Conservation (phyloP, 2,888 invertebrate species). For the Ptilodon capucinus region DNA sequence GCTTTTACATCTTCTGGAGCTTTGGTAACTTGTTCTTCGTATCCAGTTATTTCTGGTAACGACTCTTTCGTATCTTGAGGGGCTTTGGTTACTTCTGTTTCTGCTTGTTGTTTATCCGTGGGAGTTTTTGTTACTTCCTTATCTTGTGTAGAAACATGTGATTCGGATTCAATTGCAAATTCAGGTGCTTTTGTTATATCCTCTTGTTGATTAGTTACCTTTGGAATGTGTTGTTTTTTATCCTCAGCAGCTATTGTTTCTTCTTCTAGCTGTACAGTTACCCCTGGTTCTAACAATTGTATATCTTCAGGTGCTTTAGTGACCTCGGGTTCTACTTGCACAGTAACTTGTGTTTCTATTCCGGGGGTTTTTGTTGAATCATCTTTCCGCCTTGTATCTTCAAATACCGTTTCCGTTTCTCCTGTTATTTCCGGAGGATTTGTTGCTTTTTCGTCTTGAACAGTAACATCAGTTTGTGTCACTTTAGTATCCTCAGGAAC, state of each 20-base stretch:
- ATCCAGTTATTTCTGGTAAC: neutral
- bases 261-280: neutral
- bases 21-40: constrained; percentile 2
- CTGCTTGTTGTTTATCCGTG: neutral
- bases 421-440: neutral
- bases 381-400: neutral
- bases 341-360: neutral
- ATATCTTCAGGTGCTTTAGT: neutral
- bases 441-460: neutral
- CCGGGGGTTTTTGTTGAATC: neutral
- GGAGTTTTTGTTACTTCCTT: neutral
- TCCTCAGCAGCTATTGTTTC: constrained; percentile 1
- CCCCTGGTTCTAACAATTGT: neutral
- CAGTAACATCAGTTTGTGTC: neutral
- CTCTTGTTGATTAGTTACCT: neutral
- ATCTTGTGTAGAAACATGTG: neutral
- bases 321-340: neutral
- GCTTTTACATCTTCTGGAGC: neutral
- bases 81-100: neutral
- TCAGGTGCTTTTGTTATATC: neutral
- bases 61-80: neutral
- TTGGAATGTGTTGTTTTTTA: neutral
- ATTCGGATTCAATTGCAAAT: neutral
- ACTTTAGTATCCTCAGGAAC: neutral
- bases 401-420: neutral